phyloP scores from a whole-genome alignment of 2,113 vertebrate genomes.

The Ceyx cyanopectus region DNA sequence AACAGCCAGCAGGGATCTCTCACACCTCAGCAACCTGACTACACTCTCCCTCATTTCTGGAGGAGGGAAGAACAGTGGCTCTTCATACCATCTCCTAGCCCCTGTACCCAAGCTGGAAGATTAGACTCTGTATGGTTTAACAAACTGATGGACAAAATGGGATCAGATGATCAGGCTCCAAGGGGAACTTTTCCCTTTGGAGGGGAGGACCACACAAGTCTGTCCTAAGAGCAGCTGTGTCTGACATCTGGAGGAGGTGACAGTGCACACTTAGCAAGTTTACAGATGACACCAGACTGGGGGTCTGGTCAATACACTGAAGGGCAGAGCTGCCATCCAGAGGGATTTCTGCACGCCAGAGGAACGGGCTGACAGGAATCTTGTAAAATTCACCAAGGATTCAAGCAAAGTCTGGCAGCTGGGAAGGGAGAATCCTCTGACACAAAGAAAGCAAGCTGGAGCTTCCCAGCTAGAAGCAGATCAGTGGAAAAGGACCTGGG shows the following conservation, averaged over 20 bases:
- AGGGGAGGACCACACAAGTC: background rate
- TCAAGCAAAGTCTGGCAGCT: background rate
- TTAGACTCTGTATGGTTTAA: background rate
- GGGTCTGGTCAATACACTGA: fast-evolving
- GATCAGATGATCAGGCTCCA: background rate
- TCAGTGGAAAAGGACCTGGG: background rate
- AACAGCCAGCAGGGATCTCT: background rate
- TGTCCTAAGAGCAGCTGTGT: no score
- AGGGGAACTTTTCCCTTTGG: background rate
- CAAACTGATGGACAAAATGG: background rate
- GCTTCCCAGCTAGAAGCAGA: background rate
- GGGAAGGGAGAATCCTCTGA: background rate
- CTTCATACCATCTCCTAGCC: background rate
- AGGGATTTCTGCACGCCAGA: fast-evolving
- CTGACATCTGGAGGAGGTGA: background rate
- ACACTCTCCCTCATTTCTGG: background rate
- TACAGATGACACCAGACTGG: fast-evolving
- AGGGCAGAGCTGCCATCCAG: background rate
- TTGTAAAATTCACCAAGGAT: background rate
- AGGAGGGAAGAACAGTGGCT: background rate
- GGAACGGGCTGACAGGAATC: background rate
- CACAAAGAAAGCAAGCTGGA: background rate
- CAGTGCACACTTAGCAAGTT: background rate
- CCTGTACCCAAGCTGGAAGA: background rate
- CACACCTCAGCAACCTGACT: background rate